A percentile compares a stretch with the other conserved stretches of the same genome.
phyloP scores from a whole-genome alignment of 2,797 vertebrate species.

The Eulemur rubriventer region DNA sequence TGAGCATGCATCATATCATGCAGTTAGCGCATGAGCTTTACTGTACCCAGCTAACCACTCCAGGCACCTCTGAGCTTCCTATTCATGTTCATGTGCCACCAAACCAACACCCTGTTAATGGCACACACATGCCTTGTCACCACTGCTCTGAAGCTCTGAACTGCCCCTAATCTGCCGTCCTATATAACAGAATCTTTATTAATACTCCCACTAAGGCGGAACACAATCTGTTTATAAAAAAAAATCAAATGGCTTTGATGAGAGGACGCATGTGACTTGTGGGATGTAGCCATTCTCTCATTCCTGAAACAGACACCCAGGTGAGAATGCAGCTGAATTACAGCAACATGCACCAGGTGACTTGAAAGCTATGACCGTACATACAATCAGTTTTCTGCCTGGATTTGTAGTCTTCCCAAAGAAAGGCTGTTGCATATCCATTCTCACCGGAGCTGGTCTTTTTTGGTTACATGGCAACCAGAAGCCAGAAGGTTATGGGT shows the following conservation, averaged over 20 bases:
- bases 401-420: conserved; percentile 48
- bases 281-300: not conserved
- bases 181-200: conserved; percentile 59
- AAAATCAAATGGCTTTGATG: conserved; percentile 46
- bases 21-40: not conserved
- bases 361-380: conserved; percentile 20
- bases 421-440: not conserved
- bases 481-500: not conserved
- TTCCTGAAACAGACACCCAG: conserved; percentile 49
- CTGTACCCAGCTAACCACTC: not conserved
- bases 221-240: not conserved
- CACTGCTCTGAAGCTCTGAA: not conserved
- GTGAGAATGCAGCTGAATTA: not conserved
- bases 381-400: conserved; percentile 13
- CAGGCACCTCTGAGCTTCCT: not conserved
- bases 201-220: conserved; percentile 36
- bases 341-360: not conserved
- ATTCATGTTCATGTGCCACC: not conserved
- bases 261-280: conserved; percentile 24
- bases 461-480: conserved; percentile 37
- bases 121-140: not conserved
- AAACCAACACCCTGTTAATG: conserved; percentile 64
- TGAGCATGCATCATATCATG: not conserved
- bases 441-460: not conserved
- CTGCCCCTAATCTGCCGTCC: not conserved